phyloP scores from a whole-genome alignment of 2,888 invertebrate species.

The Agrochola macilenta region DNA sequence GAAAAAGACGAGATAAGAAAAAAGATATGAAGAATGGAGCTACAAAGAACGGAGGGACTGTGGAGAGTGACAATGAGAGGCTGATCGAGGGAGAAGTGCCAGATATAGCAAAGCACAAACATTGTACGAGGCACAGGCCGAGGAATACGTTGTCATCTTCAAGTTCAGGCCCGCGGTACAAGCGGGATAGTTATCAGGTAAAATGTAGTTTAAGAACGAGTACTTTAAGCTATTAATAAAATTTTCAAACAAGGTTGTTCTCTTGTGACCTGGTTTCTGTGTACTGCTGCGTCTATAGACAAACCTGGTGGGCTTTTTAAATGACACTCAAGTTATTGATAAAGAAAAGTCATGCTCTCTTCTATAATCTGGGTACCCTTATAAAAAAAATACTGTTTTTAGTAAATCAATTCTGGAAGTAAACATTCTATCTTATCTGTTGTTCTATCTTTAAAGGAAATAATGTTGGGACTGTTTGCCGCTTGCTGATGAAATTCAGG shows the following conservation, averaged over 20 bases:
- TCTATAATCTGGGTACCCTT: background rate
- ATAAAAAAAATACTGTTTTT: background rate
- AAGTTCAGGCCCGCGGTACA: conserved; percentile 88
- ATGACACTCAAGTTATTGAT: conserved; percentile 42
- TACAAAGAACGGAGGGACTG: conserved; percentile 80
- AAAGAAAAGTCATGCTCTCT: conserved; percentile 24
- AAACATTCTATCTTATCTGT: background rate
- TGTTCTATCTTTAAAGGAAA: background rate
- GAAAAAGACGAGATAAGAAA: conserved; percentile 87
- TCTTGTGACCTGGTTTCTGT: conserved; percentile 10
- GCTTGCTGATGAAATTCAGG: conserved; percentile 18
- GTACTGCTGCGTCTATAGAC: conserved; percentile 24
- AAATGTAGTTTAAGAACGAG: conserved; percentile 48
- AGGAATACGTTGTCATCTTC: conserved; percentile 86
- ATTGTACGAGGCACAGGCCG: conserved; percentile 82
- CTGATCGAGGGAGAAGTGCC: conserved; percentile 83
- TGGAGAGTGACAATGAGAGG: conserved; percentile 87
- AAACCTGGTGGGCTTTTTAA: conserved; percentile 56
- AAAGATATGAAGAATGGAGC: conserved; percentile 82
- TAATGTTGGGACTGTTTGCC: background rate
- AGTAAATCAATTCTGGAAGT: background rate
- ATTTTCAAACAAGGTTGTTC: background rate
- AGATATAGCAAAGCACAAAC: conserved; percentile 79
- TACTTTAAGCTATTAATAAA: conserved; percentile 23
- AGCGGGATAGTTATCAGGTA: conserved; percentile 90